Conservation (phyloP, 2,888 invertebrate species). For the Himalopsyche kuldschensis region DNA sequence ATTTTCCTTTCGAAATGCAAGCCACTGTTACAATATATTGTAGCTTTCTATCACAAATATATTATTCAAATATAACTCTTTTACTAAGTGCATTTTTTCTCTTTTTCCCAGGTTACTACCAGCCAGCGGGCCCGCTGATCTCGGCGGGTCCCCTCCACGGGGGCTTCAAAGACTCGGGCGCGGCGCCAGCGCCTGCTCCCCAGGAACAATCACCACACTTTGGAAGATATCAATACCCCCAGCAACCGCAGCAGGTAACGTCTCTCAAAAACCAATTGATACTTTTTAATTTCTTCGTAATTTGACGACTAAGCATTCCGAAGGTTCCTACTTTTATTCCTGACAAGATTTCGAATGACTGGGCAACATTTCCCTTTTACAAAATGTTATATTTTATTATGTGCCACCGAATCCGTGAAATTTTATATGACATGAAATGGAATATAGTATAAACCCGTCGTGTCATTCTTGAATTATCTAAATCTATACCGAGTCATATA, state of each 20-base stretch:
- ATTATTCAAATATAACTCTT: not conserved
- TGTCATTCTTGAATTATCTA: too few relatives aligned
- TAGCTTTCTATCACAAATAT: not conserved
- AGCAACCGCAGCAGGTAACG: conserved; percentile 53
- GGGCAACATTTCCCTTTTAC: too few relatives aligned
- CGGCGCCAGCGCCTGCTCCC: conserved; percentile 48
- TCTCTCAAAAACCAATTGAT: not conserved
- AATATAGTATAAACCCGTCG: too few relatives aligned
- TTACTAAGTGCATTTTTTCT: not conserved
- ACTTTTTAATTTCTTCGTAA: not conserved
- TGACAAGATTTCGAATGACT: too few relatives aligned
- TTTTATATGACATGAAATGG: too few relatives aligned
- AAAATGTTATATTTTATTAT: too few relatives aligned
- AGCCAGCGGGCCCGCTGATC: conserved; percentile 89
- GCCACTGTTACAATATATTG: too few relatives aligned
- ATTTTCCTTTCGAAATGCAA: too few relatives aligned
- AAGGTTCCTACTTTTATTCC: too few relatives aligned
- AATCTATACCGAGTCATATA: too few relatives aligned
- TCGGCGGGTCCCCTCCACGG: conserved; percentile 59
- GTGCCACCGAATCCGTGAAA: too few relatives aligned
- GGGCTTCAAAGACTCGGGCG: conserved; percentile 48
- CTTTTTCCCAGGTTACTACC: conserved; percentile 76
- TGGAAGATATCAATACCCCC: conserved; percentile 42
- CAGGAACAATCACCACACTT: conserved; percentile 46
- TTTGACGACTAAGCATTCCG: too few relatives aligned